A percentile compares a stretch with the other conserved stretches of the same genome.
These are phyloP conservation scores for Phrynocephalus guinanensis DNA, from an alignment of 2,797 vertebrate genomes.

Conservation along the genomic window DNA sequence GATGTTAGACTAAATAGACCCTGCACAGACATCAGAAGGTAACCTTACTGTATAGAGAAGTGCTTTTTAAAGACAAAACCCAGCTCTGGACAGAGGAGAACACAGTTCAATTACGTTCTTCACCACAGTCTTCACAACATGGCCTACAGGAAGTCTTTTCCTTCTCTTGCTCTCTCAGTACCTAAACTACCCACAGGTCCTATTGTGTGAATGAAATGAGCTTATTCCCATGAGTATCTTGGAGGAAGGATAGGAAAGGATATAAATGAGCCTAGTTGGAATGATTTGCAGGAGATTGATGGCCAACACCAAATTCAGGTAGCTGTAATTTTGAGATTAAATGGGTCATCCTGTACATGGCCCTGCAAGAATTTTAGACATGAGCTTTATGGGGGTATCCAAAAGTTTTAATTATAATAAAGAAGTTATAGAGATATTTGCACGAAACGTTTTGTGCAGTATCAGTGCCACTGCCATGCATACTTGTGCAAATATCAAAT, in stretches of 20 bases:
- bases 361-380: neutral
- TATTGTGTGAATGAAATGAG: neutral
- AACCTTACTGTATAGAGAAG: neutral
- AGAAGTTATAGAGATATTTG: no score
- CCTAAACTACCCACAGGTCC: neutral
- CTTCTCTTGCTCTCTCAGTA: neutral
- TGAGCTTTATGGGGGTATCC: neutral
- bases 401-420: no score
- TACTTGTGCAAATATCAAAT: no score
- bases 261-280: neutral
- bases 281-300: neutral
- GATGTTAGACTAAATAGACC: neutral
- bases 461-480: no score
- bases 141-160: neutral
- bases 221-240: neutral
- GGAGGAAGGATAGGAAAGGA: neutral
- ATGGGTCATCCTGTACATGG: neutral
- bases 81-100: neutral
- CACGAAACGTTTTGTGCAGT: no score
- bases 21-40: neutral
- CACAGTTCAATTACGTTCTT: neutral
- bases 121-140: neutral
- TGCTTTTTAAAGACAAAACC: neutral
- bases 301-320: neutral
- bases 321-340: slow-evolving; percentile 2